These are phyloP conservation scores for Nymphicus hollandicus DNA, from an alignment of 2,113 vertebrate genomes.

Conservation along the genomic window DNA sequence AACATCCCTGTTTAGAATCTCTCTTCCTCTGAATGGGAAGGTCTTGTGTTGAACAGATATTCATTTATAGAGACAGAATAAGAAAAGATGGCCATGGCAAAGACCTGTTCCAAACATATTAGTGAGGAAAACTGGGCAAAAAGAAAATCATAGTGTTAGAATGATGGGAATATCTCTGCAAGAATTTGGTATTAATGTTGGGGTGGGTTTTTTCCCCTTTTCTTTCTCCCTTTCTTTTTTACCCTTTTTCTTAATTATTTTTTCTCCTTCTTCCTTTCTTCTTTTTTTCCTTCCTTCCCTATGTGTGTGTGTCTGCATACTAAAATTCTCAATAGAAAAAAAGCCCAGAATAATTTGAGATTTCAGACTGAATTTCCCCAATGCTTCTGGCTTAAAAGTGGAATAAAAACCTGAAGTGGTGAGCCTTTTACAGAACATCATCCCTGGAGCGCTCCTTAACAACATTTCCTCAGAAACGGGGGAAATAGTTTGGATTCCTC, in stretches of 20 bases:
- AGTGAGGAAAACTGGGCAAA: neutral
- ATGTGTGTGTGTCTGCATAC: neutral
- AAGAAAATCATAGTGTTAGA: neutral
- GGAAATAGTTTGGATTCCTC: neutral
- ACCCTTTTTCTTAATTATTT: too few species aligned
- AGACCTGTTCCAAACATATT: neutral
- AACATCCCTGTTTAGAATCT: neutral
- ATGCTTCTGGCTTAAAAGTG: neutral
- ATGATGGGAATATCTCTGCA: neutral
- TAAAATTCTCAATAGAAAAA: neutral
- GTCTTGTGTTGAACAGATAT: neutral
- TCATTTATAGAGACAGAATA: neutral
- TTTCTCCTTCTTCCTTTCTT: neutral
- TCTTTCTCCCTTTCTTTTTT: neutral
- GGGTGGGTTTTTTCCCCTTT: fast-evolving
- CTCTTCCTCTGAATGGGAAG: neutral
- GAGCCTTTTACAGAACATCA: neutral
- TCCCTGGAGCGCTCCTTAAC: neutral
- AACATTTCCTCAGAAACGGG: neutral
- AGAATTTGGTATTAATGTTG: neutral
- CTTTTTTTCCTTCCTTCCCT: neutral
- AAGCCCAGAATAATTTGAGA: neutral
- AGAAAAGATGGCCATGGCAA: neutral
- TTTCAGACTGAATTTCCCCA: neutral
- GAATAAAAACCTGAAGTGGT: neutral